These are phyloP conservation scores for Eupithecia subfuscata DNA, from an alignment of 2,888 invertebrate genomes.

Conservation along the genomic window DNA sequence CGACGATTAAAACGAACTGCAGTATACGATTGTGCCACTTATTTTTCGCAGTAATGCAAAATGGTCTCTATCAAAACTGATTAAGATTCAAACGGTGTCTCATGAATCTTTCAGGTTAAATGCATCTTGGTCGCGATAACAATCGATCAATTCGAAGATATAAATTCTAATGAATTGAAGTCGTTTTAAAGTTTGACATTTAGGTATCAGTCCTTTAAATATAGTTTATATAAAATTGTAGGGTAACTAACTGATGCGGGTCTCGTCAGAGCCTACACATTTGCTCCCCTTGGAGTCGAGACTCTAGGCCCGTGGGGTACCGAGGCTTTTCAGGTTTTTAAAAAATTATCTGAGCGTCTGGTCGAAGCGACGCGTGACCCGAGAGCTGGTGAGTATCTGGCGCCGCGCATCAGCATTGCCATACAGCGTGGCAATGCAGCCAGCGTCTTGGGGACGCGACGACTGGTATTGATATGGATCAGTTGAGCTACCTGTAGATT, in stretches of 20 bases:
- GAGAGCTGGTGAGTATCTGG: too few species aligned
- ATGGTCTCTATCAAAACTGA: constrained; percentile 34
- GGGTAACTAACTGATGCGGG: background rate
- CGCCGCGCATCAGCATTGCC: too few species aligned
- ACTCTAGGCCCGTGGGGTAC: too few species aligned
- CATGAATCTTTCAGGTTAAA: background rate
- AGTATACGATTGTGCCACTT: constrained; percentile 11
- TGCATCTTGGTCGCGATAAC: constrained; percentile 5
- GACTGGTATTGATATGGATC: too few species aligned
- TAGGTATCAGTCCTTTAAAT: background rate
- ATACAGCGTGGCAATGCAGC: too few species aligned
- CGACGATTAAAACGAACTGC: constrained; percentile 75
- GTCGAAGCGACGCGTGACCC: too few species aligned
- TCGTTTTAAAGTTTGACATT: constrained; percentile 1
- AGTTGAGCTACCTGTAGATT: too few species aligned
- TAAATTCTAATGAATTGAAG: constrained; percentile 4
- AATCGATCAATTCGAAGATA: constrained; percentile 8
- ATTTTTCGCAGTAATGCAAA: constrained; percentile 12
- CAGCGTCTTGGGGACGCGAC: too few species aligned
- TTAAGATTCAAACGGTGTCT: background rate
- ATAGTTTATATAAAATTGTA: background rate
- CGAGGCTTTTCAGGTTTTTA: too few species aligned
- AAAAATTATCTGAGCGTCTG: too few species aligned
- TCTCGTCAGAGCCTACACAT: too few species aligned
- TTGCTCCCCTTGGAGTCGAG: too few species aligned